Evolutionary conservation across 2,888 invertebrate species (phyloP), one percentile per base, ranked within the genome.

Genomic region (Aleiodes testaceus): DNA sequence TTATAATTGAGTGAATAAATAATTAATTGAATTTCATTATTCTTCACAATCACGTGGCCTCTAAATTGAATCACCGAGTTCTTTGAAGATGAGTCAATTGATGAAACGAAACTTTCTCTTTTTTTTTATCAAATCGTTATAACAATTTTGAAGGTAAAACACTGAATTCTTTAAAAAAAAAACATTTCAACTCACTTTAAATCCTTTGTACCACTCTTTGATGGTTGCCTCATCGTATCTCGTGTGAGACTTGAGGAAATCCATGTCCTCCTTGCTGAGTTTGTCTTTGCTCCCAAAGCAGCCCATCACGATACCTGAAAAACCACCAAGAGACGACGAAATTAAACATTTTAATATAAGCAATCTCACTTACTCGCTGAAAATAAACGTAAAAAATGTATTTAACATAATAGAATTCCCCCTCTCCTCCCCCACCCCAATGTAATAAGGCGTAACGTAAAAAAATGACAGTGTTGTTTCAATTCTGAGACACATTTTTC

Each of bases 151-250:
- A 26, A 3, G 5, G 26, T 26, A 26, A 26, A 26, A 26, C n/a
- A n/a, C n/a, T n/a, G n/a, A n/a, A 26, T 2, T 26, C 5, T 26
- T 2, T 26, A 26, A 2, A 63, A n/a, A 3, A 16, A 68, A 53
- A 16, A 50, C 11, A 18, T 9, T 26, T 18, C 45, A 30, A 89
- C 92, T 91, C 90, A 98, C 98, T 95, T 98, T 98, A 88, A 99
- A 99, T 79, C 99, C 99, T 90, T 98, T 98, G 90, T 99, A 99
- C 99, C 99, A 99, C 90, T 99, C 98, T 89, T 98, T 98, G 89
- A 99, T 99, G 85, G 99, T 98, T 81, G 96, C 95, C 89, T 99
- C 99, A 84, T 98, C 97, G 89, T 99, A 99, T 80, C 97, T 94
- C 75, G 99, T 99, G 89, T 99, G 97, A 79, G 96, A 94, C 89